Evolutionary conservation across 2,113 vertebrate genomes (phyloP), one percentile per base, ranked within the genome.

Genomic region (Ciconia maguari): DNA sequence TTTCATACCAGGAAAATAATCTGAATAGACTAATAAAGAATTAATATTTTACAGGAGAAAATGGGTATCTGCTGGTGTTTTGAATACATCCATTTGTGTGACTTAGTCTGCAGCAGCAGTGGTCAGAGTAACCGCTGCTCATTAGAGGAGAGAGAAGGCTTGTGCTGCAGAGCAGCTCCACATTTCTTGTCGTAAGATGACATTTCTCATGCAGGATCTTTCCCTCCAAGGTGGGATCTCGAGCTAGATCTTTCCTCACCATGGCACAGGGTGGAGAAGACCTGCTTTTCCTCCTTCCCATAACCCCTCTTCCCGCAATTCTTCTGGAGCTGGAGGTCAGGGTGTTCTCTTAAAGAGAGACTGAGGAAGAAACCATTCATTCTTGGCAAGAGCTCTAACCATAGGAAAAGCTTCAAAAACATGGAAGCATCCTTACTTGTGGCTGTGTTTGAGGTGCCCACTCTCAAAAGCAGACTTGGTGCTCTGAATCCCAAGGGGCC

Each of bases 11-110:
- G 32, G 32, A 92, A 90, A 94, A 90, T 38, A 94, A 92, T 46
- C 27, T 51, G 60, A 46, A 64, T 6, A 84, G 14, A 55, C 55
- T 38, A 92, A 94, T 16, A 72, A n/a, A 66, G 34, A 60, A 84
- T 54, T 64, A 38, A 26, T 51, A 70, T 68, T 96, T 94, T 77
- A 52, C 32, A 86, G 71, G 93, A 89, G 87, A 90, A 97, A 93
- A 91, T 4, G 5, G 16, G 24, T 44, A 68, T 71, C 72, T 89
- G 48, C 17, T 87, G 71, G 81, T 93, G 57, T 52, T 88, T 44
- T 61, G 93, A 92, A 95, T 80, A 75, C 80, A 69, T 60, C 51
- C 25, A 75, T 57, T 60, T 30, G 19, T 48, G 51, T 71, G 79
- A 68, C 52, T 96, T 85, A 88, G 61, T 68, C 83, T 51, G 34